Base-by-base conservation (phyloP, 2,797 vertebrate genomes). In the Poeciliopsis infans region DNA sequence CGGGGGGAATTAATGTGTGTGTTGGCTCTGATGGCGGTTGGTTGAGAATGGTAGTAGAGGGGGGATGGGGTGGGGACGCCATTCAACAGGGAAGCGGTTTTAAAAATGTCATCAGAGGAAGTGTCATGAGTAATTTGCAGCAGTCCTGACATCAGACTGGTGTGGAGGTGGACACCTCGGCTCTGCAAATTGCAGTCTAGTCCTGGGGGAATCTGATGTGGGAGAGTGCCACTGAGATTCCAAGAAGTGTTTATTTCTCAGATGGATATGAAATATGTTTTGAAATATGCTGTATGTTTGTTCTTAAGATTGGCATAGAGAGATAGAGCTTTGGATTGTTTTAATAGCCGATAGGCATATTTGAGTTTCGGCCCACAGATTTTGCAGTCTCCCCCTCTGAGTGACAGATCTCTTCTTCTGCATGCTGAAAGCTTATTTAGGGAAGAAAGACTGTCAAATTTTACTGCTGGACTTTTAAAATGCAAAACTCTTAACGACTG, bases 51-150 rank as follows among this genome's bases (percentile, higher is more conserved):
- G n/a, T n/a, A 51, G 46, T 46, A 36, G 77, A 10, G 64, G 46
- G 33, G 74, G 47, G 41, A 74, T 16, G 77, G 79, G 33, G 75
- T 25, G 11, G 55, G 79, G 88, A 85, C 86, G 82, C 85, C 90
- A 90, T 94, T 94, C 90, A 94, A 84, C 83, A 75, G 83, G 84
- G 83, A 89, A 87, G 84, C 80, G 71, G 88, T 93, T 94, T 94
- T 92, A 93, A 93, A 94, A 93, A 91, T 93, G 89, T 92, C 92
- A 94, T 92, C 90, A 91, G 91, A 92, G 90, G 89, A 94, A 90
- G 92, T 94, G 93, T 92, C 92, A 93, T 88, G 89, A 92, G 93
- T 93, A 91, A 94, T 94, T 94, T 94, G 87, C 89, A 90, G 90
- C 83, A 82, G 87, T 91, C 88, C 88, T 88, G 83, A 89, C 87